Evolutionary conservation across 2,797 vertebrate genomes (phyloP).

Genomic region (Mormyrus proboscirostris): DNA sequence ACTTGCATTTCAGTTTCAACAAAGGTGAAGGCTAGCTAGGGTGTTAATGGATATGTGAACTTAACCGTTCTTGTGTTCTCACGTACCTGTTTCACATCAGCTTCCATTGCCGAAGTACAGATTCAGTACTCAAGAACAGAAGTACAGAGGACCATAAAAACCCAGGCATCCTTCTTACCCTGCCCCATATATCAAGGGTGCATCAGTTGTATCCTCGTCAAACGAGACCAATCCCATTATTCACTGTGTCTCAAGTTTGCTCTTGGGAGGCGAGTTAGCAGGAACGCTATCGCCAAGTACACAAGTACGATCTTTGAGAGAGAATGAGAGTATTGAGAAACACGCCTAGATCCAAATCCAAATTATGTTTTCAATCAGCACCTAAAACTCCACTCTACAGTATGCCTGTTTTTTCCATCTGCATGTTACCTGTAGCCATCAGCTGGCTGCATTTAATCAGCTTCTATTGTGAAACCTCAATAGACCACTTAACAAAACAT

Average conservation of each 20-base stretch:
- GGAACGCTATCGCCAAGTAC: not conserved
- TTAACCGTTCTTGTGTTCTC: not conserved
- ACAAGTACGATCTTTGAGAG: not conserved
- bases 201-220: not conserved
- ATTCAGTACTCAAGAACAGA: not conserved
- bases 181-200: not conserved
- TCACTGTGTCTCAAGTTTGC: not conserved
- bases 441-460: not conserved
- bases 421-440: not conserved
- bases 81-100: not conserved
- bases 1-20: not conserved
- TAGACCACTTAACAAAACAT: not conserved
- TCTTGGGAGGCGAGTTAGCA: not conserved
- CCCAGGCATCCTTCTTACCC: not conserved
- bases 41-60: not conserved
- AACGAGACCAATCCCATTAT: not conserved
- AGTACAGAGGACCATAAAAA: not conserved
- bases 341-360: not conserved
- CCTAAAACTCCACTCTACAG: not conserved
- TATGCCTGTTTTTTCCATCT: not conserved
- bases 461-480: conserved; percentile 8
- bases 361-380: not conserved
- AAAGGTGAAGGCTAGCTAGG: not conserved
- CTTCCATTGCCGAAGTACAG: not conserved
- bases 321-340: not conserved